These are phyloP conservation scores for Diabrotica undecimpunctata DNA, from an alignment of 1,140 invertebrate genomes.

Conservation along the genomic window DNA sequence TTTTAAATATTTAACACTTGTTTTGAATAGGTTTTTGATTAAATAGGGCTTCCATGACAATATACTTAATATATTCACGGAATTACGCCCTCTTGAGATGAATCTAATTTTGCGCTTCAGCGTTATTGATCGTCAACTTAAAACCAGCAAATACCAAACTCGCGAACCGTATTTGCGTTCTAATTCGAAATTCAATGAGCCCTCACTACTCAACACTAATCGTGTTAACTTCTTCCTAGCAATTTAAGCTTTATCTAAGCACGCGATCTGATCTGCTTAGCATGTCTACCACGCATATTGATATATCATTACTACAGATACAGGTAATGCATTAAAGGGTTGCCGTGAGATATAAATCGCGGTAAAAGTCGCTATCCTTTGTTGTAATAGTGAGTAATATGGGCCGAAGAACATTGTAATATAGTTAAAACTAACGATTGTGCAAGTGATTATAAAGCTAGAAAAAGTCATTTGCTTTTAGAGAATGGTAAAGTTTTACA, in stretches of 20 bases:
- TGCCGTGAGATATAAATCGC: background rate
- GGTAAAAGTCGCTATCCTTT: background rate
- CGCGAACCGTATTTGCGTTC: conserved; percentile 4
- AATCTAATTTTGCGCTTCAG: too few species aligned
- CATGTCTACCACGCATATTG: background rate
- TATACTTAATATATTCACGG: too few species aligned
- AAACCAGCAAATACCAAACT: background rate
- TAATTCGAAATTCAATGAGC: background rate
- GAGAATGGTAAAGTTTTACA: too few species aligned
- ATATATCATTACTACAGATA: conserved; percentile 1
- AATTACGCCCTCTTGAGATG: too few species aligned
- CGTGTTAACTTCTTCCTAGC: conserved; percentile 1
- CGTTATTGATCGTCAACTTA: background rate
- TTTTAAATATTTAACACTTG: too few species aligned
- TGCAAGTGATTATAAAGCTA: too few species aligned
- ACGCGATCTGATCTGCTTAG: background rate
- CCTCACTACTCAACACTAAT: conserved; percentile 2
- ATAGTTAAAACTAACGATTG: too few species aligned
- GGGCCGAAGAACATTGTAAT: too few species aligned
- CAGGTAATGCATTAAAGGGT: background rate
- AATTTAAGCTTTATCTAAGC: background rate
- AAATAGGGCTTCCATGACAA: too few species aligned
- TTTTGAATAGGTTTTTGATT: too few species aligned
- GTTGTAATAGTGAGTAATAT: too few species aligned
- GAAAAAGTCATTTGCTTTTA: too few species aligned